A percentile compares a stretch with the other conserved stretches of the same genome.
These are phyloP conservation scores for Ephestia elutella DNA, from an alignment of 1,140 invertebrate species.

Conservation along the genomic window DNA sequence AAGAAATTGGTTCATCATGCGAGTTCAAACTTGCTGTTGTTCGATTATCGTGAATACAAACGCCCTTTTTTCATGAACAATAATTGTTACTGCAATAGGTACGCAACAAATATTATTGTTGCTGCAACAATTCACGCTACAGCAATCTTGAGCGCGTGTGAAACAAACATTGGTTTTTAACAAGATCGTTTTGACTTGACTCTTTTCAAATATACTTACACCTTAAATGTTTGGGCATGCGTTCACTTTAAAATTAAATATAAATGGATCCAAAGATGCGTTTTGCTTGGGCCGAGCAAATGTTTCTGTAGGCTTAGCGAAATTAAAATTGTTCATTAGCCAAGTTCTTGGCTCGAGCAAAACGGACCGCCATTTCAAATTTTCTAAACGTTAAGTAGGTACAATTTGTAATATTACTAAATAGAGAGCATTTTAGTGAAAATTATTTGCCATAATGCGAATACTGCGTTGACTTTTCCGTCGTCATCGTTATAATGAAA, in stretches of 20 bases:
- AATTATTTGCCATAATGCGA: slow-evolving; percentile 35
- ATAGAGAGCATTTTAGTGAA: slow-evolving; percentile 47
- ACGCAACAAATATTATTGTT: too few relatives aligned
- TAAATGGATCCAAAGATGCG: neutral
- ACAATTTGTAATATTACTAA: slow-evolving; percentile 42
- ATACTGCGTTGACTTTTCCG: slow-evolving; percentile 24
- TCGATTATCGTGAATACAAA: too few relatives aligned
- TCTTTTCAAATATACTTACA: slow-evolving; percentile 3
- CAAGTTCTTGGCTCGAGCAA: slow-evolving; percentile 7
- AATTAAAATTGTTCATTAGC: slow-evolving; percentile 6
- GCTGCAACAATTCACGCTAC: neutral
- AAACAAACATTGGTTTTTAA: neutral
- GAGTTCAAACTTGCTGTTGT: neutral
- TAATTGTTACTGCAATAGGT: too few relatives aligned
- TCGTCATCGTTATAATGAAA: slow-evolving; percentile 1
- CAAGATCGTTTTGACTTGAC: slow-evolving; percentile 1
- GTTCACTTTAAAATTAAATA: neutral
- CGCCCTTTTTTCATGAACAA: too few relatives aligned
- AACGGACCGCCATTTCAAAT: slow-evolving; percentile 18
- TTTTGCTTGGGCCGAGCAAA: neutral
- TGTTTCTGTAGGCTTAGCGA: slow-evolving; percentile 9
- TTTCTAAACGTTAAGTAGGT: slow-evolving; percentile 53
- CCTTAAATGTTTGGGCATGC: slow-evolving; percentile 8
- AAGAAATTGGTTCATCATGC: neutral
- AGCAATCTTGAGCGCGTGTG: neutral